Evolutionary conservation across 2,888 invertebrate genomes (phyloP).

Genomic region (Aphidius colemani): DNA sequence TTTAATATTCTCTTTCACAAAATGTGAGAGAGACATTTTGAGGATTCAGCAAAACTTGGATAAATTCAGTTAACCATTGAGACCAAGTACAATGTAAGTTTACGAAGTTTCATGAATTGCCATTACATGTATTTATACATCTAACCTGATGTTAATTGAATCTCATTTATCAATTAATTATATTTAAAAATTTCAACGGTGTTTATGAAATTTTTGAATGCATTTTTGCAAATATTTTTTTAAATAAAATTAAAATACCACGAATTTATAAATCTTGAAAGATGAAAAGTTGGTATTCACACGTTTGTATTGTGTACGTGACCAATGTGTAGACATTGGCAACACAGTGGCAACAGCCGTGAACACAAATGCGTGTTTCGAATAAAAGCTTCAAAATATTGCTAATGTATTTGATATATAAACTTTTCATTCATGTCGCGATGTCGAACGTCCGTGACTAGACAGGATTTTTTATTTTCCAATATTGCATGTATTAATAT

Average conservation of each 20-base stretch:
- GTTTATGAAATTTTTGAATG: too few species aligned
- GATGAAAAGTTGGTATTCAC: not conserved
- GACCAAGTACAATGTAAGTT: too few species aligned
- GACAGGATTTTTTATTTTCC: constrained; percentile 28
- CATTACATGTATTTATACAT: too few species aligned
- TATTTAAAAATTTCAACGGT: too few species aligned
- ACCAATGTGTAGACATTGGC: constrained; percentile 10
- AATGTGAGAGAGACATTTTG: not conserved
- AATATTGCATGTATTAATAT: not conserved
- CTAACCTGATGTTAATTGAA: too few species aligned
- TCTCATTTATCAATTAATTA: too few species aligned
- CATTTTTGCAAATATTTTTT: not conserved
- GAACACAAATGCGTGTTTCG: constrained; percentile 28
- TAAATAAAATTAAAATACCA: not conserved
- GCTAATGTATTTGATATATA: constrained; percentile 16
- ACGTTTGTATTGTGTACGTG: constrained; percentile 13
- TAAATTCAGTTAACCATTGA: too few species aligned
- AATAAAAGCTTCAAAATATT: constrained; percentile 20
- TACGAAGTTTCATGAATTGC: too few species aligned
- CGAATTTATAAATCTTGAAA: too few species aligned
- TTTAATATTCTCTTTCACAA: not conserved
- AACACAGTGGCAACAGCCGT: constrained; percentile 16
- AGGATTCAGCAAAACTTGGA: too few species aligned
- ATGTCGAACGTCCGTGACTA: constrained; percentile 37
- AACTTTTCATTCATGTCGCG: constrained; percentile 38